Evolutionary conservation across 1,140 invertebrate genomes (phyloP), one percentile per base, ranked within the genome.

Genomic region (Holcopasites calliopsidis): DNA sequence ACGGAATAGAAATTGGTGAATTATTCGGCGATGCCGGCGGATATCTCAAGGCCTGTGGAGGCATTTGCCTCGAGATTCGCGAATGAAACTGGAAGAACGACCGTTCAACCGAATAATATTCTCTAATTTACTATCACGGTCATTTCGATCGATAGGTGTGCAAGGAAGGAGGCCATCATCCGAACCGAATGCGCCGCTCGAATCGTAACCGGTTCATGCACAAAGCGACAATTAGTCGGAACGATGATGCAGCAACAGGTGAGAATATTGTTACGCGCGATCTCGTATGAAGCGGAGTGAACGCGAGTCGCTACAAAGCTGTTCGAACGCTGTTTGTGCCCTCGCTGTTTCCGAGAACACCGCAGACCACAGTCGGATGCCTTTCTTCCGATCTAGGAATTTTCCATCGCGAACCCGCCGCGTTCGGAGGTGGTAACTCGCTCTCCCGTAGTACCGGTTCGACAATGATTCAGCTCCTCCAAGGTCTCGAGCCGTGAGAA

Each of bases 221-320:
- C 23, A 66, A 55, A 75, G 70, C 69, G 47, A 50, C 70, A 52
- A 80, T 75, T 58, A 64, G 42, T 54, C 47, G 52, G 23, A 57
- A 47, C 44, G 42, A 44, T 40, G 68, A 55, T 50, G n/a, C n/a
- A n/a, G n/a, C n/a, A 52, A 76, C 42, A 42, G 60, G 21, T 44
- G 35, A 60, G 66, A 42, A 42, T 73, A 42, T 35, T 52, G 28
- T 55, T 55, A 47, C 16, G 6, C 28, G 16, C 33, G 1, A 44
- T 35, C 38, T 18, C 35, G 18, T 11, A 23, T 7, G 26, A 7
- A 23, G 35, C n/a, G 5, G n/a, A n/a, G n/a, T n/a, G n/a, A n/a
- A n/a, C n/a, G n/a, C n/a, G n/a, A n/a, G n/a, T n/a, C 13, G 3
- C 40, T 42, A 13, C 11, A 2, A 1, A 42, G 40, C 11, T 8